Percentiles rank a stretch among this genome's conserved stretches.
Conservation (phyloP, 2,797 vertebrate species). For the Pseudochirops corinnae region DNA sequence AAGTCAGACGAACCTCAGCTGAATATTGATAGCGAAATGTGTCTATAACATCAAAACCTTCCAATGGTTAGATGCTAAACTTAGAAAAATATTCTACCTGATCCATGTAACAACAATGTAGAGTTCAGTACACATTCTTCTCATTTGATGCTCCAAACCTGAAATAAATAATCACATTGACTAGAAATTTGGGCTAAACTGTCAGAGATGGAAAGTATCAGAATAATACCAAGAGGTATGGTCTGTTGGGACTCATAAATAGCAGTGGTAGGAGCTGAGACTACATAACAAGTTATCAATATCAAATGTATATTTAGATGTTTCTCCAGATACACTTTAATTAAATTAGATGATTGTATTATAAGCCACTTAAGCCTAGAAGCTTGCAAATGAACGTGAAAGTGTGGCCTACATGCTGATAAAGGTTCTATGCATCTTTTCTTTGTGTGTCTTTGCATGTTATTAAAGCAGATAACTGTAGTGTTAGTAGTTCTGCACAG, state of each 20-base stretch:
- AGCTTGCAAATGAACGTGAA: conserved; percentile 47
- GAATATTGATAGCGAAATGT: conserved; percentile 77
- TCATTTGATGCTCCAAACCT: neutral
- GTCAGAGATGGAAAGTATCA: neutral
- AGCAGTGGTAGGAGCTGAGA: conserved; percentile 45
- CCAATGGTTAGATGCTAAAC: conserved; percentile 54
- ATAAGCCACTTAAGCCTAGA: conserved; percentile 68
- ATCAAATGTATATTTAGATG: conserved; percentile 62
- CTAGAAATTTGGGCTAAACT: conserved; percentile 44
- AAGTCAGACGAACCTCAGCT: conserved; percentile 76
- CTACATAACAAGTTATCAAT: conserved; percentile 55
- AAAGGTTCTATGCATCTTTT: conserved; percentile 22
- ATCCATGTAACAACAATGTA: conserved; percentile 32
- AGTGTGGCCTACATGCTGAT: neutral
- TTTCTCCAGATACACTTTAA: conserved; percentile 70
- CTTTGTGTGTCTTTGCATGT: conserved; percentile 45
- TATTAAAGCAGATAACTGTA: conserved; percentile 24
- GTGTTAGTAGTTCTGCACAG: neutral
- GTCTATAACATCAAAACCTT: neutral
- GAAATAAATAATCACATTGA: conserved; percentile 39
- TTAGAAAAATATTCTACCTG: conserved; percentile 22
- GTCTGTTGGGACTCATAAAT: conserved; percentile 47
- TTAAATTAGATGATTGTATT: conserved; percentile 71
- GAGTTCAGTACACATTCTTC: conserved; percentile 19
- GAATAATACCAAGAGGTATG: neutral